Evolutionary conservation across 2,113 vertebrate species (phyloP).

Genomic region (Acrocephalus kingi): DNA sequence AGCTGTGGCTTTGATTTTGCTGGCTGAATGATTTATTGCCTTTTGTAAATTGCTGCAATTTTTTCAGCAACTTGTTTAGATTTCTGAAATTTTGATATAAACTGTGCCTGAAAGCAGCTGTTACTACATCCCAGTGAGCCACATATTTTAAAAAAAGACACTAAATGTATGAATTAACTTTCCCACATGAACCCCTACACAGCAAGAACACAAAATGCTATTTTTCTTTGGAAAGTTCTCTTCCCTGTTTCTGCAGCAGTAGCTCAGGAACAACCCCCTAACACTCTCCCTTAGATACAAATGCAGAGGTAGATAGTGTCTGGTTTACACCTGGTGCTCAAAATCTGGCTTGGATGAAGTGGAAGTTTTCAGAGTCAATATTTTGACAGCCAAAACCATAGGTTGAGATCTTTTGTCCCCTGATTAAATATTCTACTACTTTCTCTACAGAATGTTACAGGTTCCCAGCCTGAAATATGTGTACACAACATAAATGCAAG

Average conservation of each 20-base stretch:
- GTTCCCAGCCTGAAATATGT: background rate
- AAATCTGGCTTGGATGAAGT: background rate
- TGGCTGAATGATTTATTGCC: constrained; percentile 5
- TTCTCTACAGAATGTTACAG: background rate
- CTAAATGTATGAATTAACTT: background rate
- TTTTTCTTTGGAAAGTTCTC: background rate
- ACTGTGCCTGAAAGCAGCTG: background rate
- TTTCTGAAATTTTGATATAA: background rate
- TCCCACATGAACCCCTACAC: background rate
- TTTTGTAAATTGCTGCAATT: background rate
- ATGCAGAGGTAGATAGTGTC: background rate
- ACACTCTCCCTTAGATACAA: background rate
- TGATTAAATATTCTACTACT: background rate
- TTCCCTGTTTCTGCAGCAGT: background rate
- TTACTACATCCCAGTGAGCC: background rate
- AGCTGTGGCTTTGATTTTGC: background rate
- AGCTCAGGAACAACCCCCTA: background rate
- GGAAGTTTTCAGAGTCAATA: background rate
- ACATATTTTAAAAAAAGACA: background rate
- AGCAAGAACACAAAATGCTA: background rate
- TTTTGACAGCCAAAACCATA: background rate
- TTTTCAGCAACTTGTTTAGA: constrained; percentile 5
- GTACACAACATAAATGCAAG: background rate
- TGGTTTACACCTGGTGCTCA: background rate
- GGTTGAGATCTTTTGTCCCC: background rate